These are phyloP conservation scores for Ceryle rudis DNA, from an alignment of 2,797 vertebrate species.

Conservation along the genomic window DNA sequence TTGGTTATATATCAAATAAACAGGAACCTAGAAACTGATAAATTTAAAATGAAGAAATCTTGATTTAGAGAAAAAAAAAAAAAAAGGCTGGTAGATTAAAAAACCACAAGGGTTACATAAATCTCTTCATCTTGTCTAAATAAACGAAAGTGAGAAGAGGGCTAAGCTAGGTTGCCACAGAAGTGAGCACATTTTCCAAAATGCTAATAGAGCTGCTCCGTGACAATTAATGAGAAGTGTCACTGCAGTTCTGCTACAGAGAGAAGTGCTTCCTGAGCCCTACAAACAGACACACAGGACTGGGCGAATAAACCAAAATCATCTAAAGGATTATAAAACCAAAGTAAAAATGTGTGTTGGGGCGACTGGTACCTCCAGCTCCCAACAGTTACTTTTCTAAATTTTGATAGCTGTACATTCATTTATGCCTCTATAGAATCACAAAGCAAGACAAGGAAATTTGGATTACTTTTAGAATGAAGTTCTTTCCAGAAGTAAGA, in stretches of 20 bases:
- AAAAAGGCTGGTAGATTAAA: neutral
- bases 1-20: neutral
- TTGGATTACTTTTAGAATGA: neutral
- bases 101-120: neutral
- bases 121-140: neutral
- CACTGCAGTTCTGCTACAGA: neutral
- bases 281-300: neutral
- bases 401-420: neutral
- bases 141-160: neutral
- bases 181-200: neutral
- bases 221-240: neutral
- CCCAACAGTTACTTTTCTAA: neutral
- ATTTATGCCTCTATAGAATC: neutral
- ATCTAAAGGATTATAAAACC: neutral
- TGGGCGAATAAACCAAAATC: neutral
- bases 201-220: accelerated
- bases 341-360: neutral
- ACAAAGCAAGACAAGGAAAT: neutral
- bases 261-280: neutral
- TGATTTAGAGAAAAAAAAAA: neutral
- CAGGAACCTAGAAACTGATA: neutral
- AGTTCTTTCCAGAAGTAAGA: neutral
- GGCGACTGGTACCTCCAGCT: neutral
- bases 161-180: neutral
- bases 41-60: neutral